Evolutionary conservation across 2,797 vertebrate species (phyloP).

Genomic region (Pseudochirops cupreus): DNA sequence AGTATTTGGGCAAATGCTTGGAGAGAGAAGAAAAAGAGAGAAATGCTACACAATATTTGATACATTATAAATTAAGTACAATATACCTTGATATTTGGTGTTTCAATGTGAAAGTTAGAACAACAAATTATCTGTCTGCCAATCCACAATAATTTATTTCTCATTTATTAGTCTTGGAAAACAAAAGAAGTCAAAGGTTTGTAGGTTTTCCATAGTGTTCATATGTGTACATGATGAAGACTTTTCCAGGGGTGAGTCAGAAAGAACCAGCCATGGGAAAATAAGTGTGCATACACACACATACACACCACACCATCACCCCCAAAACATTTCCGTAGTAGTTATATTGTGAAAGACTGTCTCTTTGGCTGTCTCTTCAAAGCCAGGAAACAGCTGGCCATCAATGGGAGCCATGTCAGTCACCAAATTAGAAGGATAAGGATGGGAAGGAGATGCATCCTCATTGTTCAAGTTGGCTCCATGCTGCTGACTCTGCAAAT

Average conservation of each 20-base stretch:
- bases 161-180: neutral
- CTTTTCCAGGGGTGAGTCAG: neutral
- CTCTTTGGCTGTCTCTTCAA: neutral
- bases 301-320: too few species aligned
- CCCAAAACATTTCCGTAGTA: too few species aligned
- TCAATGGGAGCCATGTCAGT: neutral
- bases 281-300: fast-evolving
- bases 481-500: neutral
- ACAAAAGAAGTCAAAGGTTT: neutral
- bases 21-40: neutral
- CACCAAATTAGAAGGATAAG: neutral
- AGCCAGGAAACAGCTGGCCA: neutral
- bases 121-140: neutral
- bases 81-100: neutral
- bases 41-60: neutral
- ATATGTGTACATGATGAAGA: neutral
- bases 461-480: neutral
- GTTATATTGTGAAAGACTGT: too few species aligned
- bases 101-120: neutral
- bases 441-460: neutral
- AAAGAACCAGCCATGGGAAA: neutral
- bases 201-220: neutral
- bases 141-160: neutral
- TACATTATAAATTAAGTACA: neutral
- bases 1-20: neutral